phyloP scores from a whole-genome alignment of 2,888 invertebrate genomes.

The Cryptocheilus praepositus region DNA sequence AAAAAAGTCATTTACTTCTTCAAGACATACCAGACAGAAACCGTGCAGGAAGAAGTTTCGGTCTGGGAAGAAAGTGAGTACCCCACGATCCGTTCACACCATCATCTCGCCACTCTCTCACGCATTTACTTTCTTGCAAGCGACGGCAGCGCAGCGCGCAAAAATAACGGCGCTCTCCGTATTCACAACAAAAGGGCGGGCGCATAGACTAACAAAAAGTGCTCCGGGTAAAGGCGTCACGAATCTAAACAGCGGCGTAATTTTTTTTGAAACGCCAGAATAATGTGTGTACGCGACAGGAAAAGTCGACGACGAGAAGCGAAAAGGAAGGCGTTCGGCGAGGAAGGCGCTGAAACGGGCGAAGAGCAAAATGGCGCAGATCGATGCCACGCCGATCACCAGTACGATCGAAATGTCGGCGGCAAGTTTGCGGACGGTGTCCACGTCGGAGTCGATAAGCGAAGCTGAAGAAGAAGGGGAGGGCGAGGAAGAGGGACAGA shows the following conservation, averaged over 20 bases:
- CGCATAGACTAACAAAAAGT: constrained; percentile 66
- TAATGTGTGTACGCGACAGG: constrained; percentile 16
- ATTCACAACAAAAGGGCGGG: constrained; percentile 58
- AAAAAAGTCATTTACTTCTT: constrained; percentile 81
- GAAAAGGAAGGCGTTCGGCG: constrained; percentile 56
- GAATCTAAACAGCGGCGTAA: constrained; percentile 7
- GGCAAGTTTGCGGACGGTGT: constrained; percentile 11
- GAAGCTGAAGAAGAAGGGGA: constrained; percentile 24
- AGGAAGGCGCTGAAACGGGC: constrained; percentile 63
- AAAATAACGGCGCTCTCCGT: constrained; percentile 62
- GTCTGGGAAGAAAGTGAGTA: constrained; percentile 84
- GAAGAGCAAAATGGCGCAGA: constrained; percentile 42
- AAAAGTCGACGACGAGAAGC: constrained; percentile 37
- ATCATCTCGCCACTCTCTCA: background rate
- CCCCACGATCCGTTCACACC: constrained; percentile 17
- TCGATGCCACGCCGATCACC: constrained; percentile 65
- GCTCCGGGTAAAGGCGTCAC: constrained; percentile 61
- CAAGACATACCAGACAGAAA: constrained; percentile 83
- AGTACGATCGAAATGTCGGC: constrained; percentile 39
- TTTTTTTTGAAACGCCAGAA: no score
- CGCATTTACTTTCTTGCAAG: background rate
- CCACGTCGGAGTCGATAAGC: background rate
- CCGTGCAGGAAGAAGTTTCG: constrained; percentile 85
- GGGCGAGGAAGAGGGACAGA: constrained; percentile 6
- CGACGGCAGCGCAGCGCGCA: constrained; percentile 46